A percentile compares a stretch with the other conserved stretches of the same genome.
Evolutionary conservation across 2,113 vertebrate species (phyloP).

Genomic region (Myodes glareolus): DNA sequence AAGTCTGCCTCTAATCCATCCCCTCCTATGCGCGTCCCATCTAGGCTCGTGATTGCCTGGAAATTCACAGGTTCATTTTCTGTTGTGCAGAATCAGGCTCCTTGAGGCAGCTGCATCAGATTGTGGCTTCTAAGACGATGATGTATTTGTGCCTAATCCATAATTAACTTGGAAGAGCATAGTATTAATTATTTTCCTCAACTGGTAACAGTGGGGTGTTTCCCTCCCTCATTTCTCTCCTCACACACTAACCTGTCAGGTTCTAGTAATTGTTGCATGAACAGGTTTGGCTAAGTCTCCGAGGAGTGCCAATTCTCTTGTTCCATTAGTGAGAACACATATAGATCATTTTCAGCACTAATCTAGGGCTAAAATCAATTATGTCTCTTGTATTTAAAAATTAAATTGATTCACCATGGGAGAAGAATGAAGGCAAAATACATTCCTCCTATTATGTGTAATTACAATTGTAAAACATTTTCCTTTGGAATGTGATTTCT

Average conservation of each 20-base stretch:
- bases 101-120: slow-evolving; percentile 74
- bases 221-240: slow-evolving; percentile 70
- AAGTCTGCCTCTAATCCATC: not conserved
- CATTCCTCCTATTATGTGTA: slow-evolving; percentile 90
- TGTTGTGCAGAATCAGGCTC: slow-evolving; percentile 54
- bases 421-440: slow-evolving; percentile 89
- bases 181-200: slow-evolving; percentile 89
- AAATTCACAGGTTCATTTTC: slow-evolving; percentile 55
- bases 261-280: slow-evolving; percentile 87
- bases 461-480: slow-evolving; percentile 92
- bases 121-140: slow-evolving; percentile 82
- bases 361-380: slow-evolving; percentile 92
- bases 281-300: slow-evolving; percentile 85
- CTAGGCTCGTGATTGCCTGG: not conserved
- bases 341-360: slow-evolving; percentile 90
- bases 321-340: slow-evolving; percentile 89
- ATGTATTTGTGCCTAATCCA: slow-evolving; percentile 87
- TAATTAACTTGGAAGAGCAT: slow-evolving; percentile 88
- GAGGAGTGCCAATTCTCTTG: slow-evolving; percentile 88
- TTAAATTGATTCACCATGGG: slow-evolving; percentile 91
- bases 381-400: slow-evolving; percentile 91
- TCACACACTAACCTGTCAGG: slow-evolving; percentile 87
- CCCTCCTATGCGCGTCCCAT: not conserved
- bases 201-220: slow-evolving; percentile 89
- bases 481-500: slow-evolving; percentile 89